A percentile compares a stretch with the other conserved stretches of the same genome.
These are phyloP conservation scores for Pseudolaguvia tuberculata DNA, from an alignment of 2,113 vertebrate genomes.

Conservation along the genomic window DNA sequence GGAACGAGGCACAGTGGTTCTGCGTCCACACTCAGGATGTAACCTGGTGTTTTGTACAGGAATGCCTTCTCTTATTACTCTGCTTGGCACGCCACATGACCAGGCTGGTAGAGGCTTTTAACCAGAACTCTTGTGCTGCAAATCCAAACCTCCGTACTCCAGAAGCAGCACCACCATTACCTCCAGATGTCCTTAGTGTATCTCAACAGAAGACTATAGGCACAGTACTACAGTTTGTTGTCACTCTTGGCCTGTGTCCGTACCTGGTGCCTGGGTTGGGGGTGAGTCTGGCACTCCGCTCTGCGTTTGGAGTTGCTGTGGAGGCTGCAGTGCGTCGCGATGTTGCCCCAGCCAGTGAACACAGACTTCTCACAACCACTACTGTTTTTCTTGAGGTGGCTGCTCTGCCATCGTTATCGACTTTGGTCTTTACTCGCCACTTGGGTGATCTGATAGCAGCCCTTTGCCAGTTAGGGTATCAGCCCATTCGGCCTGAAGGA, in stretches of 20 bases:
- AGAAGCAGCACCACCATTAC: constrained; percentile 73
- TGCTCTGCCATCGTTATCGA: constrained; percentile 66
- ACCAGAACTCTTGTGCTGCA: constrained; percentile 43
- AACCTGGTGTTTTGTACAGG: constrained; percentile 75
- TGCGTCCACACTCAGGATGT: constrained; percentile 54
- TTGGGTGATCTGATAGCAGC: constrained; percentile 81
- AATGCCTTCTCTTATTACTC: constrained; percentile 74
- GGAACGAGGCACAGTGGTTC: constrained; percentile 55
- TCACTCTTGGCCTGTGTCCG: constrained; percentile 79
- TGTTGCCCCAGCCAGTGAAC: neutral
- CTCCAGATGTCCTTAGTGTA: constrained; percentile 81
- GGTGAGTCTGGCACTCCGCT: constrained; percentile 66
- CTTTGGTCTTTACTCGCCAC: constrained; percentile 75
- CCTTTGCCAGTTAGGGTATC: constrained; percentile 80
- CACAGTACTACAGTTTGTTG: constrained; percentile 75
- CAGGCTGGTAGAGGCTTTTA: constrained; percentile 62
- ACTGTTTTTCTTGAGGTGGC: constrained; percentile 66
- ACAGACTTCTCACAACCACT: constrained; percentile 64
- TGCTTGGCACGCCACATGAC: constrained; percentile 68
- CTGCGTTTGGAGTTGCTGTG: constrained; percentile 70
- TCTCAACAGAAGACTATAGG: constrained; percentile 74
- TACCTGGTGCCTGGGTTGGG: constrained; percentile 80
- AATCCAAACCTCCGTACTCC: constrained; percentile 52
- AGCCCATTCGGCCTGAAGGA: constrained; percentile 59
- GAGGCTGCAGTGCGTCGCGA: constrained; percentile 55